Evolutionary conservation across 2,797 vertebrate genomes (phyloP).

Genomic region (Pangasius djambal): DNA sequence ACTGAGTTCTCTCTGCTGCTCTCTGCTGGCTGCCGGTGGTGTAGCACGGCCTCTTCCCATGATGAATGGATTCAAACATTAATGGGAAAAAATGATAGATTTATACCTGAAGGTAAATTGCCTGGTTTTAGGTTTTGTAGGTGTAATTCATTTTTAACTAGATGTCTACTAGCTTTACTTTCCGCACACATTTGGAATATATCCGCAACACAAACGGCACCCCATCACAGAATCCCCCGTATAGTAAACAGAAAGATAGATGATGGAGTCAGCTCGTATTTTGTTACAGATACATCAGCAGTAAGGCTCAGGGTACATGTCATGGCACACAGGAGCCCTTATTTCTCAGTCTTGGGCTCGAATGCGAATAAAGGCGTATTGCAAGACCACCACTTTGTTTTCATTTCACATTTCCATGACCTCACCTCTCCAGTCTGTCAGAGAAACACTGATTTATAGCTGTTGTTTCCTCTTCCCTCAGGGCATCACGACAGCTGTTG

Average conservation of each 20-base stretch:
- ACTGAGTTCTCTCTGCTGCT: background rate
- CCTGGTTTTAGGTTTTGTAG: background rate
- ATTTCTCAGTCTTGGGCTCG: background rate
- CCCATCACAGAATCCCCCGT: background rate
- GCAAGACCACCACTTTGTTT: slow-evolving; percentile 14
- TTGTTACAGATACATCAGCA: background rate
- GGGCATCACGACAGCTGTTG: slow-evolving; percentile 42
- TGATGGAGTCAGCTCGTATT: background rate
- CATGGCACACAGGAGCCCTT: background rate
- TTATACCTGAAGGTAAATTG: background rate
- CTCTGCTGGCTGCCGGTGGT: background rate
- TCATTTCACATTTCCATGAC: slow-evolving; percentile 21
- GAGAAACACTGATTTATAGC: slow-evolving; percentile 27
- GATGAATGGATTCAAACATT: background rate
- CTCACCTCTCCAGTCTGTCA: background rate
- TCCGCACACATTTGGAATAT: background rate
- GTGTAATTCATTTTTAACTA: background rate
- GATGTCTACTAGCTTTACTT: background rate
- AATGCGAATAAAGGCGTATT: background rate
- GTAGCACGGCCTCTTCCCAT: background rate
- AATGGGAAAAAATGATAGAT: background rate
- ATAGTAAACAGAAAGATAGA: background rate
- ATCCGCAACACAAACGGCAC: background rate
- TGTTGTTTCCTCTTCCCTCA: slow-evolving; percentile 19
- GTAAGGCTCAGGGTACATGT: background rate